Evolutionary conservation across 2,797 vertebrate species (phyloP).

Genomic region (Parambassis ranga): DNA sequence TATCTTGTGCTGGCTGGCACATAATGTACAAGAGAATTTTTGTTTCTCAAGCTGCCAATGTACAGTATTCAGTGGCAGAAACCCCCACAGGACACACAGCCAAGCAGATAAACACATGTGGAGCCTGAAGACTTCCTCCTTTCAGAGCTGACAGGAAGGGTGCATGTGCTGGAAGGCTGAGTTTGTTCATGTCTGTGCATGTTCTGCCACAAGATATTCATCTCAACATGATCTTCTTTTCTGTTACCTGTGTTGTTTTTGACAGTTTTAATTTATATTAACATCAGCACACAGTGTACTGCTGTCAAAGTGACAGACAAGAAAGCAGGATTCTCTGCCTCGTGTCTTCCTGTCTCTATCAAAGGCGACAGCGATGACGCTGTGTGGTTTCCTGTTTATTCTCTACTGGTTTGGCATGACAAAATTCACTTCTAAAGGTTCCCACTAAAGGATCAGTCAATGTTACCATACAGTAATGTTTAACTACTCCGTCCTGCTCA

Average conservation of each 20-base stretch:
- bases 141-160: slow-evolving; percentile 54
- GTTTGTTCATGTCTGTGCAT: slow-evolving; percentile 1
- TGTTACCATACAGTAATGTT: neutral
- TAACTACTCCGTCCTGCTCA: neutral
- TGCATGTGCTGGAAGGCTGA: neutral
- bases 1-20: neutral
- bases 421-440: neutral
- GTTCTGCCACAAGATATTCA: neutral
- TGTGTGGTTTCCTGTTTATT: slow-evolving; percentile 73
- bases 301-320: neutral
- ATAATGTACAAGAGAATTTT: neutral
- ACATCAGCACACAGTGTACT: neutral
- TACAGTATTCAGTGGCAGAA: neutral
- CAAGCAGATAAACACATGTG: slow-evolving; percentile 52
- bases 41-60: neutral
- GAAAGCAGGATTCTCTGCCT: neutral
- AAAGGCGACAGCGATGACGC: slow-evolving; percentile 15
- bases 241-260: neutral
- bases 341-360: slow-evolving; percentile 35
- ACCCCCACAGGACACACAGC: slow-evolving; percentile 2
- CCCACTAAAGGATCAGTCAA: neutral
- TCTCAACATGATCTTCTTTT: neutral
- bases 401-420: slow-evolving; percentile 24
- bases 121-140: slow-evolving; percentile 37
- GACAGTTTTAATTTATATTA: neutral